Base-by-base conservation (phyloP, 2,888 invertebrate species). In the Cyrtodaria siliqua region DNA sequence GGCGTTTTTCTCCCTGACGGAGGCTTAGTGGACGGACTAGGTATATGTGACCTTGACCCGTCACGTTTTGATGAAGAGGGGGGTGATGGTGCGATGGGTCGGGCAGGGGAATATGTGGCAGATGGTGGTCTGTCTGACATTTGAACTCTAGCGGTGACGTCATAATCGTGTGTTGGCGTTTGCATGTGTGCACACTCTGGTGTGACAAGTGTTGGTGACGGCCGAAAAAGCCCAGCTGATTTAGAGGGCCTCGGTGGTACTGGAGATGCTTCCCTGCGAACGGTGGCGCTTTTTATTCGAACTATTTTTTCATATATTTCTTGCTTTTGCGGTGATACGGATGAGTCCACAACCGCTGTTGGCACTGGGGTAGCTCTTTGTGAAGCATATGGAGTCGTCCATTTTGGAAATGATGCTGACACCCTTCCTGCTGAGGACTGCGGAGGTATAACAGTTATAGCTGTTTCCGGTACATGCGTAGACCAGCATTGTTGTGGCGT, bases 401-500 rank as follows among this genome's bases (percentile, higher is more conserved):
- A 55, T 23, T 61, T 61, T 26, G 73, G 75, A 53, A 79, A 24
- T 38, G 59, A 59, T 49, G 63, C 74, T 27, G 60, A 47, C 20
- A 63, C 26, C 68, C 42, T 14, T n/a, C n/a, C n/a, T n/a, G 74
- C 64, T 18, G 69, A 49, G n/a, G 63, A 61, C 40, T 44, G 59
- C 2, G 72, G 55, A 27, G 70, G 71, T 16, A 55, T 49, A 2
- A 85, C 57, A 16, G 83, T 80, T 52, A 85, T 84, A 50, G 74
- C 69, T 42, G 86, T 86, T 79, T 87, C 87, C 33, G 79, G 73
- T n/a, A 84, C 72, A 60, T 76, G 69, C 60, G 80, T 82, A 53
- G 86, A 82, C 89, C 89, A 89, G 57, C 86, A 87, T 74, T 89
- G 85, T 26, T 70, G 74, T 6, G 89, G 89, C 12, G 87, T 89